phyloP scores from a whole-genome alignment of 2,888 invertebrate genomes.

The Copidosoma aretas region DNA sequence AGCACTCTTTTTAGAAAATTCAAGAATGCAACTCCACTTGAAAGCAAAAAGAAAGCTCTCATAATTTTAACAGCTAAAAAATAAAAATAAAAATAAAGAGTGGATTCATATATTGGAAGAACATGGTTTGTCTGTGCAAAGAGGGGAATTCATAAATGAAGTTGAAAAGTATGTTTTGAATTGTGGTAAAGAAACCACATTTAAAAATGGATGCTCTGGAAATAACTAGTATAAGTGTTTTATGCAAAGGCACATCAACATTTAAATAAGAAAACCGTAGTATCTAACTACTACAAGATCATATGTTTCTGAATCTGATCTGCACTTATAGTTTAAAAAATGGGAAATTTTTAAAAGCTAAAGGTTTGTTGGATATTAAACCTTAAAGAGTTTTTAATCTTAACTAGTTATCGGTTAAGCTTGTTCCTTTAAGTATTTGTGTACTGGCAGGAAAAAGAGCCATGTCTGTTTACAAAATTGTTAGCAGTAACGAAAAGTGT shows the following conservation, averaged over 20 bases:
- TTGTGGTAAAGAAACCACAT: slow-evolving; percentile 21
- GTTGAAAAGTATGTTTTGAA: slow-evolving; percentile 14
- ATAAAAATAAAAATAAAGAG: slow-evolving; percentile 21
- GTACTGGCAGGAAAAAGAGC: slow-evolving; percentile 49
- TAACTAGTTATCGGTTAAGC: slow-evolving; percentile 47
- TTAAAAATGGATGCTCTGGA: slow-evolving; percentile 31
- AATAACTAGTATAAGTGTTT: slow-evolving; percentile 33
- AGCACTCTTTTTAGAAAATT: neutral
- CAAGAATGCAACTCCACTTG: slow-evolving; percentile 13
- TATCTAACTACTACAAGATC: slow-evolving; percentile 38
- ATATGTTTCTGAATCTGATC: slow-evolving; percentile 41
- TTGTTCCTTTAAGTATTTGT: slow-evolving; percentile 46
- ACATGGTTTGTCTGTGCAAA: slow-evolving; percentile 23
- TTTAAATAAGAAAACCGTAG: slow-evolving; percentile 18
- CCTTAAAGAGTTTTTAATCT: slow-evolving; percentile 37
- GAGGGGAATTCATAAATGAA: slow-evolving; percentile 16
- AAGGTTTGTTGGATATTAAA: slow-evolving; percentile 42
- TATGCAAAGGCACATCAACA: slow-evolving; percentile 3
- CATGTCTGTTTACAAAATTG: slow-evolving; percentile 47
- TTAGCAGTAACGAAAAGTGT: slow-evolving; percentile 48
- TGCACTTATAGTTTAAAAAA: slow-evolving; percentile 51
- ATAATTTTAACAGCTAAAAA: slow-evolving; percentile 5
- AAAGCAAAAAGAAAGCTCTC: slow-evolving; percentile 10
- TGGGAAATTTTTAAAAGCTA: slow-evolving; percentile 21
- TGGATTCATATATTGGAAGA: slow-evolving; percentile 17